Evolutionary conservation across 1,140 invertebrate genomes (phyloP), one percentile per base, ranked within the genome.

Genomic region (Brachystomella parvula): DNA sequence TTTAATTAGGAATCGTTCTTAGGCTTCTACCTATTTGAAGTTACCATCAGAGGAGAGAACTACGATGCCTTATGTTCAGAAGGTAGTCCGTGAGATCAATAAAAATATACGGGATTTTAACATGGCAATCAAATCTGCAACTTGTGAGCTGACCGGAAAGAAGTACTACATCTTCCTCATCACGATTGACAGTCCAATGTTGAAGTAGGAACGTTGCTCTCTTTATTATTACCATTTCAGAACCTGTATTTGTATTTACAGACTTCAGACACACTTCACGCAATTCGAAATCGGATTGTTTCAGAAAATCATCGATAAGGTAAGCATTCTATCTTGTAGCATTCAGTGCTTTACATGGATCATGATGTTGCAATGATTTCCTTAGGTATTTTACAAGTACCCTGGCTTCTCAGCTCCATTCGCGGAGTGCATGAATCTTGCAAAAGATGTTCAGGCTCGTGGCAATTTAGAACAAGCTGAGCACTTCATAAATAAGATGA

Each of bases 131-230:
- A 61, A 63, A n/a, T 65, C 62, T 44, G 65, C 67, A 2, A 53
- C 65, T 21, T 72, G 71, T 61, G 71, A 72, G 57, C 32, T 72
- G 3, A 65, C 67, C 9, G 63, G 65, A 3, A 64, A 67, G 21
- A 72, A 72, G 30, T 72, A 64, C 47, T 72, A 66, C 56, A 44
- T 69, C 9, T 72, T 72, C 39, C 49, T 72, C 1, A 31, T 68
- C n/a, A 67, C 65, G 6, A 63, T 69, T 33, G 71, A 72, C 26
- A 69, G 64, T 31, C 61, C 64, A 21, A 61, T 71, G 6, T 47
- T 71, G 56, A 66, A 66, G 69, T 68, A 47, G 60, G 64, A 35
- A 3, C 29, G 0, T 17, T 30, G 19, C 33, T n/a, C 2, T 59
- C 33, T 39, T 6, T 30, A 2, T 53, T 47, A 6, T 44, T 44